These are phyloP conservation scores for Trachymyrmex cornetzi DNA, from an alignment of 1,140 invertebrate species.

Conservation along the genomic window DNA sequence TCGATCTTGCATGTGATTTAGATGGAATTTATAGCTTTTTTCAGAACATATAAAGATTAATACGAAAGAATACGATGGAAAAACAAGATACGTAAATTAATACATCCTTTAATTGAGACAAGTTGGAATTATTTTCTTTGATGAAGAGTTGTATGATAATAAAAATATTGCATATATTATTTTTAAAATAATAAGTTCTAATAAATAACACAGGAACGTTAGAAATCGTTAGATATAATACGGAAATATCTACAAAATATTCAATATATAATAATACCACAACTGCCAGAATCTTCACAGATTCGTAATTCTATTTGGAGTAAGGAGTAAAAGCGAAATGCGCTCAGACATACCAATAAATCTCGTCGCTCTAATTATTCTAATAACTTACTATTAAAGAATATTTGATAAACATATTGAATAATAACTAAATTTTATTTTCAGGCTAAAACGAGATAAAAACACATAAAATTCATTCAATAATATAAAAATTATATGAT, in stretches of 20 bases:
- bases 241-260: neutral
- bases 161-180: neutral
- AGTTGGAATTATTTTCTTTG: neutral
- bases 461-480: neutral
- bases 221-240: neutral
- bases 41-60: neutral
- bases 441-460: conserved; percentile 4
- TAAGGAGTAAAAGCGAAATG: conserved; percentile 18
- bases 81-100: conserved; percentile 12
- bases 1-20: conserved; percentile 12
- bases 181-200: neutral
- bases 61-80: neutral
- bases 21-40: neutral
- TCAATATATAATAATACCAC: neutral
- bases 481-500: conserved; percentile 7
- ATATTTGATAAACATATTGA: neutral
- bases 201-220: no score
- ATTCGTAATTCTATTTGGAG: neutral
- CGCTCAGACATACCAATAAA: neutral
- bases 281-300: neutral
- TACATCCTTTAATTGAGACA: neutral
- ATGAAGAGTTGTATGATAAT: neutral
- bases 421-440: conserved; percentile 7
- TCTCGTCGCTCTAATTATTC: neutral
- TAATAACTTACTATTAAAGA: conserved; percentile 12